Evolutionary conservation across 2,113 vertebrate genomes (phyloP).

Genomic region (Oreochromis aureus): DNA sequence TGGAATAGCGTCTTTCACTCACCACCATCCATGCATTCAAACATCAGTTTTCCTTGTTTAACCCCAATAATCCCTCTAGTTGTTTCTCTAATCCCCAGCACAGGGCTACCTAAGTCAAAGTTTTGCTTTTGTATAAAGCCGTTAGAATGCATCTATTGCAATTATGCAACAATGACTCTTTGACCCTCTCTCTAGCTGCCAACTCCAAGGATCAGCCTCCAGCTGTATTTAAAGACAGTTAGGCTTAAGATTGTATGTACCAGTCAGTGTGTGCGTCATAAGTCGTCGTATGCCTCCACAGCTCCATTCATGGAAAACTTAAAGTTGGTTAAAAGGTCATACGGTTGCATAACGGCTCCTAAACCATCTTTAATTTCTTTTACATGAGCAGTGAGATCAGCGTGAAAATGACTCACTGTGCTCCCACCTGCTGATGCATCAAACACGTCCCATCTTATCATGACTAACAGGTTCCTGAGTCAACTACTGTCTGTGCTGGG

Average conservation of each 20-base stretch:
- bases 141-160: background rate
- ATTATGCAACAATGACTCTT: background rate
- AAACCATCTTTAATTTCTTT: background rate
- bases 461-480: background rate
- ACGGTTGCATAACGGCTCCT: background rate
- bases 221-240: background rate
- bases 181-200: background rate
- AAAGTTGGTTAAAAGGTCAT: background rate
- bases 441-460: background rate
- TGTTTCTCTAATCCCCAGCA: background rate
- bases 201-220: background rate
- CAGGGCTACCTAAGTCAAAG: background rate
- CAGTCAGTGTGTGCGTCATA: background rate
- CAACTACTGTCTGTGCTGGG: background rate
- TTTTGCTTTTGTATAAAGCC: background rate
- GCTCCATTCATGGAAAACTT: background rate
- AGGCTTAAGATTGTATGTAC: background rate
- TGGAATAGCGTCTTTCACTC: background rate
- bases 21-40: background rate
- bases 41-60: background rate
- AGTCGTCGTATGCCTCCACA: background rate
- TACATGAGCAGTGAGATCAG: background rate
- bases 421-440: background rate
- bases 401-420: background rate
- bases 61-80: background rate